These are phyloP conservation scores for Drosophila albomicans DNA, from an alignment of 1,140 invertebrate genomes.

Conservation along the genomic window DNA sequence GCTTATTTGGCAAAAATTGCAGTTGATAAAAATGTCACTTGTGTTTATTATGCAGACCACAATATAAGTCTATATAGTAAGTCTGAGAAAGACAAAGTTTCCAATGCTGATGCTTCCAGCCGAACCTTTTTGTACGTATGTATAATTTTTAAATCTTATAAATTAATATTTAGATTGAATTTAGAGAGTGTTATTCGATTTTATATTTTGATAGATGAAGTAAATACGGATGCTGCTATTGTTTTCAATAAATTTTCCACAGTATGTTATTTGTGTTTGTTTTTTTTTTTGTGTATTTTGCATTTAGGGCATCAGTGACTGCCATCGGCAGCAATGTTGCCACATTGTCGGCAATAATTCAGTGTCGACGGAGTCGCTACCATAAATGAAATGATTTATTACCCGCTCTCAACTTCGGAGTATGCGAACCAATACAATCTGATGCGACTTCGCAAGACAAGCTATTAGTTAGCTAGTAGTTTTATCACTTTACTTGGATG, in stretches of 20 bases:
- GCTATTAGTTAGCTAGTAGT: neutral
- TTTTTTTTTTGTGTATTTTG: constrained; percentile 9
- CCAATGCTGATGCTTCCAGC: too few relatives aligned
- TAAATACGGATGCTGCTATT: neutral
- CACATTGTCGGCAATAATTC: constrained; percentile 52
- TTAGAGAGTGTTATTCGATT: neutral
- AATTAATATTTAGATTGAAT: neutral
- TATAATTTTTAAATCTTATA: neutral
- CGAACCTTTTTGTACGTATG: too few relatives aligned
- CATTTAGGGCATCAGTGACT: constrained; percentile 20
- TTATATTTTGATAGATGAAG: neutral
- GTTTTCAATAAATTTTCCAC: constrained; percentile 2
- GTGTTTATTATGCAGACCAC: constrained; percentile 1
- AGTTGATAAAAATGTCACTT: neutral
- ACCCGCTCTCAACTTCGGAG: constrained; percentile 12
- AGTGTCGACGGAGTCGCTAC: constrained; percentile 23
- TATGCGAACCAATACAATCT: constrained; percentile 12
- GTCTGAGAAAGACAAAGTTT: too few relatives aligned
- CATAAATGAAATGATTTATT: constrained; percentile 58
- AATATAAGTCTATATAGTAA: too few relatives aligned
- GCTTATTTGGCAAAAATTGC: neutral
- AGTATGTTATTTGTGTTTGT: constrained; percentile 1
- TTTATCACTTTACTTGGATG: neutral
- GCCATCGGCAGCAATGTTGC: constrained; percentile 25
- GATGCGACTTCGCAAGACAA: constrained; percentile 23